These are phyloP conservation scores for Cartodere bifasciata DNA, from an alignment of 2,888 invertebrate genomes.

Conservation along the genomic window DNA sequence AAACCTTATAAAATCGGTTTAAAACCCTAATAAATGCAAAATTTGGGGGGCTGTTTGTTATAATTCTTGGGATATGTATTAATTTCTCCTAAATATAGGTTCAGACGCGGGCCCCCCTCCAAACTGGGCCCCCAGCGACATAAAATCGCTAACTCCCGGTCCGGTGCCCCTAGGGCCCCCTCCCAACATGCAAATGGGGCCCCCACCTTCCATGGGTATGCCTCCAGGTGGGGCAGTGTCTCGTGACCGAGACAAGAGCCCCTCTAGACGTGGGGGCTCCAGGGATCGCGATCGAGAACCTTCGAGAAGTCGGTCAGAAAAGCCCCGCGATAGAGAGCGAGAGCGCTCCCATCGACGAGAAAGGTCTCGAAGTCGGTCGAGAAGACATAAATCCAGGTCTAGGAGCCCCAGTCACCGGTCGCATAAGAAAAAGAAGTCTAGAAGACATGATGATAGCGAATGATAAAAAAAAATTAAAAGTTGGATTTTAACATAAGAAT, in stretches of 20 bases:
- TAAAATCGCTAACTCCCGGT: conserved; percentile 57
- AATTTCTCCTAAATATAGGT: conserved; percentile 14
- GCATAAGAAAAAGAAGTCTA: conserved; percentile 54
- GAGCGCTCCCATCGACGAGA: conserved; percentile 53
- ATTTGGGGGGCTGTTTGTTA: too few species aligned
- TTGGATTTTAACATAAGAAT: too few species aligned
- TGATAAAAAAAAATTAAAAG: conserved; percentile 13
- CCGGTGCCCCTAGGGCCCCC: conserved; percentile 34
- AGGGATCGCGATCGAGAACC: conserved; percentile 40
- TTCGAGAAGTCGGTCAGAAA: conserved; percentile 28
- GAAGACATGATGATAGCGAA: conserved; percentile 59
- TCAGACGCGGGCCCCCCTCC: conserved; percentile 20
- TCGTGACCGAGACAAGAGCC: conserved; percentile 7
- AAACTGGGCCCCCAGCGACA: conserved; percentile 52
- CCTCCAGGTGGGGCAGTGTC: conserved; percentile 14
- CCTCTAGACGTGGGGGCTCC: conserved; percentile 8
- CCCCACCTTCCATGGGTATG: conserved; percentile 23
- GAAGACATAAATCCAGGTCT: conserved; percentile 58
- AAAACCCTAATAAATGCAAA: too few species aligned
- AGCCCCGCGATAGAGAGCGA: conserved; percentile 33
- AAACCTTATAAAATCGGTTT: too few species aligned
- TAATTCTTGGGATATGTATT: too few species aligned
- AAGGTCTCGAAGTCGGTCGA: conserved; percentile 51
- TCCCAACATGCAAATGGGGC: conserved; percentile 27
- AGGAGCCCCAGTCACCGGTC: conserved; percentile 53